These are phyloP conservation scores for Sarcophaga carnaria DNA, from an alignment of 2,888 invertebrate genomes.

Conservation along the genomic window DNA sequence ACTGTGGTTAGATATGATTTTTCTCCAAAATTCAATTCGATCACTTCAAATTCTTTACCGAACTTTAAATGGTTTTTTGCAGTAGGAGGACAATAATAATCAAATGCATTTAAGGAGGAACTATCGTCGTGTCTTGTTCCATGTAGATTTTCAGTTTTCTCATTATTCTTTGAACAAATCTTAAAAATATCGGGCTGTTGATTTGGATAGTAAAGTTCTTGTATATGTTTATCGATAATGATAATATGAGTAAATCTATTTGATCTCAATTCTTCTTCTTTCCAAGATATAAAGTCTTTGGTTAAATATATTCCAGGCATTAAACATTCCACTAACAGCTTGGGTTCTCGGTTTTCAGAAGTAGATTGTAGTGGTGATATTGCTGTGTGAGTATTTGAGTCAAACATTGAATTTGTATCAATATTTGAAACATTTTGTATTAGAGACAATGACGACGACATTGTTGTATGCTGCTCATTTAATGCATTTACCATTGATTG, in stretches of 20 bases:
- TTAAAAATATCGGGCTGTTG: conserved; percentile 64
- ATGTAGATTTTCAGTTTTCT: conserved; percentile 16
- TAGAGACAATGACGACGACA: conserved; percentile 40
- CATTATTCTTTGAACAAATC: conserved; percentile 41
- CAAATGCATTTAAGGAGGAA: conserved; percentile 63
- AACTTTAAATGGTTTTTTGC: conserved; percentile 65
- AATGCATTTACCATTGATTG: conserved; percentile 25
- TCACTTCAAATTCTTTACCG: conserved; percentile 73
- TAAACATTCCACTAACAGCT: conserved; percentile 73
- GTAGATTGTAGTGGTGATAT: conserved; percentile 25
- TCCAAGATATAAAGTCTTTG: conserved; percentile 74
- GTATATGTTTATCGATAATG: conserved; percentile 76
- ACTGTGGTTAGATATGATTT: conserved; percentile 76
- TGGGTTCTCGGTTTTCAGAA: conserved; percentile 15
- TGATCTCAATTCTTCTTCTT: conserved; percentile 73
- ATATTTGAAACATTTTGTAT: conserved; percentile 8
- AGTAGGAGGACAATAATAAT: conserved; percentile 50
- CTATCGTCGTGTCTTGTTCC: conserved; percentile 33
- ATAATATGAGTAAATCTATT: conserved; percentile 76
- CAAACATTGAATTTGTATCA: conserved; percentile 37
- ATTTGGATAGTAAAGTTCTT: conserved; percentile 73
- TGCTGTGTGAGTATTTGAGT: conserved; percentile 24
- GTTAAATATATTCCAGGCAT: conserved; percentile 76
- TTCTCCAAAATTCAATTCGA: conserved; percentile 77
- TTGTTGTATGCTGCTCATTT: conserved; percentile 19